phyloP scores from a whole-genome alignment of 1,140 invertebrate genomes.

The Macrostomum lignano region DNA sequence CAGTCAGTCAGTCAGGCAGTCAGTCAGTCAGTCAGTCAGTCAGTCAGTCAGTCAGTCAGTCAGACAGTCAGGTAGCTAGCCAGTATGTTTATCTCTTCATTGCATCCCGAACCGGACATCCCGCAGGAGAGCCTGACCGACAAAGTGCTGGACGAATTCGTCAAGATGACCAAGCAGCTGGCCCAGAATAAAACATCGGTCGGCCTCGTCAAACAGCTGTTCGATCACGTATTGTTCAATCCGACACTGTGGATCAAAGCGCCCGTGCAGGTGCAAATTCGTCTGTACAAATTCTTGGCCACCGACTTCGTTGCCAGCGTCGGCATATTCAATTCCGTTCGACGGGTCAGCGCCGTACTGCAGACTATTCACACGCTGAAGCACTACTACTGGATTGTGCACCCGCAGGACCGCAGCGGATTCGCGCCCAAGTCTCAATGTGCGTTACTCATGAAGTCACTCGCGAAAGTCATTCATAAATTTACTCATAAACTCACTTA shows the following conservation, averaged over 20 bases:
- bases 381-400: slow-evolving; percentile 94
- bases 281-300: slow-evolving; percentile 78
- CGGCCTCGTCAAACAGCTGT: slow-evolving; percentile 77
- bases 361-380: slow-evolving; percentile 93
- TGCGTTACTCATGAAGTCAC: slow-evolving; percentile 31
- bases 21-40: too few relatives aligned
- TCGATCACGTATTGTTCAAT: slow-evolving; percentile 95
- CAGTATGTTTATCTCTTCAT: too few relatives aligned
- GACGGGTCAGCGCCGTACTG: slow-evolving; percentile 74
- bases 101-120: too few relatives aligned
- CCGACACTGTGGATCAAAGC: slow-evolving; percentile 93
- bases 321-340: slow-evolving; percentile 81
- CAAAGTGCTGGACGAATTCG: slow-evolving; percentile 65
- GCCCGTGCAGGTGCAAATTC: slow-evolving; percentile 46
- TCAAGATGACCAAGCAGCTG: slow-evolving; percentile 75
- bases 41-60: too few relatives aligned
- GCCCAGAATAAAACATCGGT: too few relatives aligned
- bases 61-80: too few relatives aligned
- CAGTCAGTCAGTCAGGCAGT: too few relatives aligned
- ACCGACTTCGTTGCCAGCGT: slow-evolving; percentile 87
- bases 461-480: too few relatives aligned
- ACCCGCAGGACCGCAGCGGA: slow-evolving; percentile 68
- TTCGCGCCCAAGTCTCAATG: slow-evolving; percentile 71
- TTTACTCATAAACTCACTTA: too few relatives aligned
- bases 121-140: too few relatives aligned